Evolutionary conservation across 2,113 vertebrate genomes (phyloP), one percentile per base, ranked within the genome.

Genomic region (Microcebus jonahi): DNA sequence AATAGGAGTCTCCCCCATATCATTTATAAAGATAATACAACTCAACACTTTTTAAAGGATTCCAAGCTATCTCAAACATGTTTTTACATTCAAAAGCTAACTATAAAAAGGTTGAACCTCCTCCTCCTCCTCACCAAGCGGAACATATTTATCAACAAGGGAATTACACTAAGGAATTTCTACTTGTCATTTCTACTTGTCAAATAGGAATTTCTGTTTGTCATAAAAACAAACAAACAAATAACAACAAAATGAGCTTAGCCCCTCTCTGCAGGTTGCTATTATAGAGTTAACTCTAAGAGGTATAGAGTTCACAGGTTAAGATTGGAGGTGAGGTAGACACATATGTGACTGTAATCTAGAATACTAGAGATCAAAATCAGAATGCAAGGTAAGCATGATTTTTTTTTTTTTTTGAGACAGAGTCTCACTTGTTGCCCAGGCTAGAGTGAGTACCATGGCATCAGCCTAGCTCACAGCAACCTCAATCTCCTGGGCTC

Each of bases 1-100:
- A 89, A 34, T 17, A 87, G 50, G 18, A 85, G 27, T 63, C 82
- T 12, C 23, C 9, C 12, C 59, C 25, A 61, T 39, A 21, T 34
- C 29, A 65, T 83, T 93, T 68, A 65, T 36, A 96, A 90, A 86
- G 42, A 70, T 45, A 77, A 80, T 13, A 55, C 45, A 85, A 82
- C 13, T 68, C 65, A 18, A 79, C 63, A 27, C 29, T 68, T 86
- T 48, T 65, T 31, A 17, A 73, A 39, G 55, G 9, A 88, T 79
- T 68, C 48, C 48, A 85, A 89, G 55, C 20, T 42, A 53, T 75
- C 50, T 85, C 25, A 81, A 85, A 80, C 5, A 29, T 61, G 23
- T 75, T 59, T 84, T n/a, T 14, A 42, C 2, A 82, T 77, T 90
- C 50, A 82, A 83, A 90, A 61, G 67, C 14, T 77, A 88, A 77